A percentile compares a stretch with the other conserved stretches of the same genome.
phyloP scores from a whole-genome alignment of 1,140 invertebrate genomes.

The Euwallacea fornicatus region DNA sequence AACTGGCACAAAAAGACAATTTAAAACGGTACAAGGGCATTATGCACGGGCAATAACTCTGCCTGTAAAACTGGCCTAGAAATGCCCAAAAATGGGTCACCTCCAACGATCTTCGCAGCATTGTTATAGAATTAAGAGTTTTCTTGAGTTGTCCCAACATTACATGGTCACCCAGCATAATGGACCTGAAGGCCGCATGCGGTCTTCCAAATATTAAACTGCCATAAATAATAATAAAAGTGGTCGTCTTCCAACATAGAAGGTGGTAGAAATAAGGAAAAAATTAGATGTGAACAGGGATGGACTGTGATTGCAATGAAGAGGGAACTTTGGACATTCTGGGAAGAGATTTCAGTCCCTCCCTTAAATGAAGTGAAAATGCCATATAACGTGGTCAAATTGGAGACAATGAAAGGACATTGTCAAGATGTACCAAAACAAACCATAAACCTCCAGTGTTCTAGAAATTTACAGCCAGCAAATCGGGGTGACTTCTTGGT shows the following conservation, averaged over 20 bases:
- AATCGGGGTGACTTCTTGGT: neutral
- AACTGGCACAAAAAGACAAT: no score
- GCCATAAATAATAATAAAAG: slow-evolving; percentile 14
- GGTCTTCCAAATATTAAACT: slow-evolving; percentile 8
- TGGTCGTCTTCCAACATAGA: neutral
- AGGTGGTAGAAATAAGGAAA: no score
- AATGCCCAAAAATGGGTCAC: no score
- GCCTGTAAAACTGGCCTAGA: no score
- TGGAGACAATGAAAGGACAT: neutral
- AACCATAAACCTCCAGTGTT: neutral
- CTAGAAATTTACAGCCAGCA: neutral
- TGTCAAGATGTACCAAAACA: neutral
- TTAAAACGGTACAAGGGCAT: no score
- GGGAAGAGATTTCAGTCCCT: neutral
- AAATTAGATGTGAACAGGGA: no score
- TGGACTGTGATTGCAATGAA: no score
- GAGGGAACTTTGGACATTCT: no score
- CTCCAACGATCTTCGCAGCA: neutral
- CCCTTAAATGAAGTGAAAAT: neutral
- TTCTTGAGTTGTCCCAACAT: slow-evolving; percentile 7
- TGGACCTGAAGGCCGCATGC: neutral
- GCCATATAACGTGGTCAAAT: neutral
- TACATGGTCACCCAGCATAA: slow-evolving; percentile 8
- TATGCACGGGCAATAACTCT: no score
- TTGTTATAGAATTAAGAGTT: neutral